Percentiles rank a stretch among this genome's conserved stretches.
phyloP scores from a whole-genome alignment of 1,140 invertebrate genomes.

The Oryzaephilus surinamensis region DNA sequence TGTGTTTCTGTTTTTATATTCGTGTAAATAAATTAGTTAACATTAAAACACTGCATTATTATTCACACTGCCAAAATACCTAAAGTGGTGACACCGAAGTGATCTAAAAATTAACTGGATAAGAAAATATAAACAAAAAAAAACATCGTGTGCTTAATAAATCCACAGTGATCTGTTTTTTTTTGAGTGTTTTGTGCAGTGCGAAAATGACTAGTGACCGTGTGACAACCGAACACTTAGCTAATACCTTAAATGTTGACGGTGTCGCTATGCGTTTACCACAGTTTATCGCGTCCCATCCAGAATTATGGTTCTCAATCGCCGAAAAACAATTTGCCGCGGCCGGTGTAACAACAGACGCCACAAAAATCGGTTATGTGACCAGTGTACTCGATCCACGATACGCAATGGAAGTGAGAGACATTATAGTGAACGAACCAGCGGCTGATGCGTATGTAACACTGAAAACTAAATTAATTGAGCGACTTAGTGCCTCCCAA shows the following conservation, averaged over 20 bases:
- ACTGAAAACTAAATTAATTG: conserved; percentile 24
- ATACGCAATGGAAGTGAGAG: conserved; percentile 1
- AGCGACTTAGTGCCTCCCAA: conserved; percentile 16
- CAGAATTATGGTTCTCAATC: conserved; percentile 16
- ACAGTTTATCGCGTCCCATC: conserved; percentile 11
- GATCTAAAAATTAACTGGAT: no score
- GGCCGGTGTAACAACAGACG: neutral
- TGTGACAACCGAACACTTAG: neutral
- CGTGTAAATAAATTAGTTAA: no score
- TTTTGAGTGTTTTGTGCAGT: no score
- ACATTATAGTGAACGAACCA: conserved; percentile 13
- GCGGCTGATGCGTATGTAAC: conserved; percentile 12
- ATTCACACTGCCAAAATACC: no score
- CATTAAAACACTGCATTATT: no score
- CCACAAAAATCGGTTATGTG: neutral
- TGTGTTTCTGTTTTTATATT: no score
- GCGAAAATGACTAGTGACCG: neutral
- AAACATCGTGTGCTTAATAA: no score
- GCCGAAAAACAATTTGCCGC: neutral
- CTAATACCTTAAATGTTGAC: no score
- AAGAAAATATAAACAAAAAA: no score
- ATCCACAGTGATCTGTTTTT: no score
- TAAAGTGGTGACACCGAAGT: neutral
- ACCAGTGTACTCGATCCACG: neutral
- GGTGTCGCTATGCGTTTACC: conserved; percentile 5